Evolutionary conservation across 2,888 invertebrate species (phyloP), one percentile per base, ranked within the genome.

Genomic region (Ectemnius cavifrons): DNA sequence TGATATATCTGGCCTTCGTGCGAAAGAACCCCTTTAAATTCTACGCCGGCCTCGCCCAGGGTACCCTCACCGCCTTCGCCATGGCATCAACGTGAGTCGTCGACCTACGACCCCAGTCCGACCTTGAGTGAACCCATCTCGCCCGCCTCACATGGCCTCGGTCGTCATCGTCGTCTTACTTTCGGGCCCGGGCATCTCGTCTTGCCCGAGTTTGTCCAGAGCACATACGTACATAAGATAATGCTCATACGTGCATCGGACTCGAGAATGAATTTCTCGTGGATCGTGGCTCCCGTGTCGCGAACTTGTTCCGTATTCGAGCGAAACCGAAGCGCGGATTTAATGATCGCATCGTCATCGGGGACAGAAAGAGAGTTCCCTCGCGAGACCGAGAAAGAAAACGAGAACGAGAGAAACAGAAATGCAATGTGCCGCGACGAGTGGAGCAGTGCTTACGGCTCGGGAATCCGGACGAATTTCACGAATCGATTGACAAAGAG

Each of bases 11-110:
- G 91, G 87, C 95, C 73, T 93, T 97, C 89, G 92, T 96, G 70
- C 93, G 95, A 85, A 94, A 95, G 91, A 97, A 97, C 91, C 97
- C 97, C 5, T 97, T 95, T 92, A 95, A 94, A 90, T 97, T 96
- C 92, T 97, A 97, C 92, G 94, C 94, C 92, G 95, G 95, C 71
- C 93, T 97, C 79, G 94, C 96, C 63, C 95, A 96, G 87, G 96
- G 97, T 64, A 95, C 96, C 91, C 93, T 97, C 75, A 97, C 97
- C 65, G 97, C 97, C 59, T 95, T 96, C 89, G 97, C 97, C 82
- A 97, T 97, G 83, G 97, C 97, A 84, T 97, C 97, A 86, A 97
- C 97, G 97, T 97, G 93, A 95, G 95, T 93, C 86, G 86, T 87
- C 86, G 87, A 89, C 83, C 89, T 88, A 88, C 87, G 82, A 84